Evolutionary conservation across 2,888 invertebrate genomes (phyloP).

Genomic region (Clostera curtula): DNA sequence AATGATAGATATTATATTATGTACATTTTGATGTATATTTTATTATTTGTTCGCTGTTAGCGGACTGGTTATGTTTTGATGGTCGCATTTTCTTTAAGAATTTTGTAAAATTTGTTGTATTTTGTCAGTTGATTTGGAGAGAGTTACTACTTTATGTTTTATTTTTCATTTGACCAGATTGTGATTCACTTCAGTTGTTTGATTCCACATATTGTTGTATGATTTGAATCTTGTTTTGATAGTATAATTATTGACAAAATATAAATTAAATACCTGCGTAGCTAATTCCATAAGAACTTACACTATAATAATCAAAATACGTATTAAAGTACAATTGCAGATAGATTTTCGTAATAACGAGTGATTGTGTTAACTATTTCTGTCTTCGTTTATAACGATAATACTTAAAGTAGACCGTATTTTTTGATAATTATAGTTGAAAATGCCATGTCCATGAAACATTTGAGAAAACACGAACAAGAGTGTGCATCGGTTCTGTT

Average conservation of each 20-base stretch:
- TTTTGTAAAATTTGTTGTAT: conserved; percentile 69
- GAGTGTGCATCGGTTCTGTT: conserved; percentile 36
- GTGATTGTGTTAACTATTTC: conserved; percentile 48
- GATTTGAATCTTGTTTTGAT: conserved; percentile 41
- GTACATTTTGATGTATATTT: conserved; percentile 75
- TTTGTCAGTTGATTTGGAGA: conserved; percentile 61
- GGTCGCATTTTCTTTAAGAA: conserved; percentile 62
- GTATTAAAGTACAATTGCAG: conserved; percentile 72
- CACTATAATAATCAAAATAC: conserved; percentile 68
- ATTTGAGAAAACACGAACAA: conserved; percentile 39
- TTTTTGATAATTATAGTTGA: conserved; percentile 60
- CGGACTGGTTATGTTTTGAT: conserved; percentile 64
- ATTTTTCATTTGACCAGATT: conserved; percentile 50
- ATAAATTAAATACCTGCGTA: conserved; percentile 39
- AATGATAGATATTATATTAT: conserved; percentile 71
- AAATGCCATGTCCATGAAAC: conserved; percentile 60
- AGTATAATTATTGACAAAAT: conserved; percentile 37
- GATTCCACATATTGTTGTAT: conserved; percentile 51
- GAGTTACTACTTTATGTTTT: conserved; percentile 39
- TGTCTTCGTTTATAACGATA: conserved; percentile 40
- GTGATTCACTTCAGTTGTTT: conserved; percentile 53
- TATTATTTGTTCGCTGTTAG: conserved; percentile 67
- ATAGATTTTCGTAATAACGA: conserved; percentile 52
- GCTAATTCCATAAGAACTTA: conserved; percentile 53
- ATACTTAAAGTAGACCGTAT: conserved; percentile 53